Base-by-base conservation (phyloP, 2,113 vertebrate genomes). In the Beaufortia kweichowensis region DNA sequence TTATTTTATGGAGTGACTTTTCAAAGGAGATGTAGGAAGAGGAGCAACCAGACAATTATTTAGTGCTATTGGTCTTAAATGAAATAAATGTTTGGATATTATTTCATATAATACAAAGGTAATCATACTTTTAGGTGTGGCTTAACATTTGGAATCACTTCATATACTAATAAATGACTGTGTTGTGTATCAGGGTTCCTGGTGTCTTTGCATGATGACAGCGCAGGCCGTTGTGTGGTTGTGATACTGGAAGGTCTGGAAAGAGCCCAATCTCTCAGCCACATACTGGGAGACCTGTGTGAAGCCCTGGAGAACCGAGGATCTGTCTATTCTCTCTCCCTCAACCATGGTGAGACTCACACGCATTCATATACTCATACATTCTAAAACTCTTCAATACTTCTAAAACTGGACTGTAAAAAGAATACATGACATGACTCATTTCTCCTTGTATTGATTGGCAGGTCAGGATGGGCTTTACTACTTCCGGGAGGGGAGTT, bases 241-340 rank as follows among this genome's bases (percentile, higher is more conserved):
- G 82, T 96, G 53, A 88, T 97, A 79, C 86, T 97, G 86, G 92
- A 95, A 84, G 95, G 95, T 28, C 87, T 97, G 88, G 94, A 97
- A 87, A 97, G 89, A 87, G 89, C 92, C n/a, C 35, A 83, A 0
- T 95, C 94, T 1, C 90, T 97, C 19, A 94, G 89, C 3, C 94
- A 94, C 75, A 90, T 99, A 81, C 81, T 99, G 10, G 95, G 94
- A 57, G 95, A 97, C 83, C 93, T 98, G 75, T 91, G 96, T 86
- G 91, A 92, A 81, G 91, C 94, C 46, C 91, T 98, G 86, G 96
- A 98, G 89, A 95, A 91, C 83, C 87, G 94, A 35, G 91, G 91
- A 80, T 84, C 88, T 0, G 91, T 92, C 75, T 92, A 83, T 75
- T 92, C 79, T 82, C 85, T 88, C 89, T 76, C 88, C 77, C 88